A percentile compares a stretch with the other conserved stretches of the same genome.
Evolutionary conservation across 2,113 vertebrate genomes (phyloP).

Genomic region (Hippocampus comes): DNA sequence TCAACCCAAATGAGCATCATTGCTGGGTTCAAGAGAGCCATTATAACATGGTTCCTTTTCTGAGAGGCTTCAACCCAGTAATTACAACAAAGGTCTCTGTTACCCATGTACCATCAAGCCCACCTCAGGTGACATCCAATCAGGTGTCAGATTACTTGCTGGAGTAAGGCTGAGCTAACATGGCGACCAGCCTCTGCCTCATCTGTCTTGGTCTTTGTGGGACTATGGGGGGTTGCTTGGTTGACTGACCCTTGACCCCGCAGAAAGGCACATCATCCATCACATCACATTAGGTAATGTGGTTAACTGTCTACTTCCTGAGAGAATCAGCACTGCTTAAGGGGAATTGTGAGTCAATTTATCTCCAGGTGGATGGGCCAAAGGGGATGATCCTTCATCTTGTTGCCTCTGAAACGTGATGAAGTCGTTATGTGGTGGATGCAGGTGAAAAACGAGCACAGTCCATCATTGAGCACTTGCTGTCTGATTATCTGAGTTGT

Average conservation of each 20-base stretch:
- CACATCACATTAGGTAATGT: slow-evolving; percentile 70
- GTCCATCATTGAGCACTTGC: slow-evolving; percentile 37
- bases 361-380: slow-evolving; percentile 37
- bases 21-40: background rate
- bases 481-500: slow-evolving; percentile 12
- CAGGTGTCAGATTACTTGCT: slow-evolving; percentile 65
- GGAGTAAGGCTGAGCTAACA: slow-evolving; percentile 57
- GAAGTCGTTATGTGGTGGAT: slow-evolving; percentile 18
- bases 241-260: slow-evolving; percentile 71
- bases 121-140: slow-evolving; percentile 63
- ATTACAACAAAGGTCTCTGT: slow-evolving; percentile 51
- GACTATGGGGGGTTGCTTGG: slow-evolving; percentile 60
- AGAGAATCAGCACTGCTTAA: slow-evolving; percentile 40
- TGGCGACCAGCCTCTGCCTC: slow-evolving; percentile 63
- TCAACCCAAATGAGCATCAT: background rate
- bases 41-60: slow-evolving; percentile 20
- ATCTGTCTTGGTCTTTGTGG: slow-evolving; percentile 75
- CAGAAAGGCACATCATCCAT: slow-evolving; percentile 72
- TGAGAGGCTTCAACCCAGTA: slow-evolving; percentile 44
- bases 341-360: slow-evolving; percentile 21
- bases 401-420: slow-evolving; percentile 16
- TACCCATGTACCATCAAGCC: slow-evolving; percentile 61
- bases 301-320: slow-evolving; percentile 69
- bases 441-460: slow-evolving; percentile 39
- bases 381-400: slow-evolving; percentile 19